Evolutionary conservation across 2,797 vertebrate species (phyloP).

Genomic region (Lerista edwardsae): DNA sequence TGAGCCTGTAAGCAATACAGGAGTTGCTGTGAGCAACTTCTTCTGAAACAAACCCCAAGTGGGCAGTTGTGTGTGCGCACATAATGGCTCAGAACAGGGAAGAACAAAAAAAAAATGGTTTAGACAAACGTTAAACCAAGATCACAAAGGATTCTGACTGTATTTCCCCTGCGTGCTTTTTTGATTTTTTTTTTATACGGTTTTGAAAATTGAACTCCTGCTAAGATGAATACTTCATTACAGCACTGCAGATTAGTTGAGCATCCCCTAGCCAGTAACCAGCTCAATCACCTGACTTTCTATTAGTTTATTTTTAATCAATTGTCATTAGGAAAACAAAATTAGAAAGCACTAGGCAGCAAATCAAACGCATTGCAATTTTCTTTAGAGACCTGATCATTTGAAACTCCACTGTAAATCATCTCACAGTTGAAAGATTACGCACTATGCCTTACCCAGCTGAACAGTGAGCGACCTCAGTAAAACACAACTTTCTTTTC

Average conservation of each 20-base stretch:
- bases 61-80: background rate
- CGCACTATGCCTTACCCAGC: conserved; percentile 18
- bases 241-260: conserved; percentile 14
- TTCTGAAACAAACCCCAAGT: background rate
- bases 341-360: conserved; percentile 35
- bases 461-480: conserved; percentile 22
- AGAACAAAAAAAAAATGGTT: background rate
- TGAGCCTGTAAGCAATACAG: no score
- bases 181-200: background rate
- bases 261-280: conserved; percentile 14
- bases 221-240: conserved; percentile 41
- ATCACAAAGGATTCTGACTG: background rate
- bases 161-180: background rate
- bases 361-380: conserved; percentile 42
- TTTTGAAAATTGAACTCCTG: conserved; percentile 33
- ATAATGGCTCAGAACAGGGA: background rate
- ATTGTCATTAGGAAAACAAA: conserved; percentile 38
- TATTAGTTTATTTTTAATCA: conserved; percentile 32
- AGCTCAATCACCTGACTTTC: conserved; percentile 15
- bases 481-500: background rate
- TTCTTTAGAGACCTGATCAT: conserved; percentile 22
- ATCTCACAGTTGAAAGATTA: conserved; percentile 22
- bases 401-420: conserved; percentile 26
- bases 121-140: background rate
- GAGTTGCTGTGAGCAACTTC: background rate